Base-by-base conservation (phyloP, 2,797 vertebrate species). In the Alfaro cultratus region DNA sequence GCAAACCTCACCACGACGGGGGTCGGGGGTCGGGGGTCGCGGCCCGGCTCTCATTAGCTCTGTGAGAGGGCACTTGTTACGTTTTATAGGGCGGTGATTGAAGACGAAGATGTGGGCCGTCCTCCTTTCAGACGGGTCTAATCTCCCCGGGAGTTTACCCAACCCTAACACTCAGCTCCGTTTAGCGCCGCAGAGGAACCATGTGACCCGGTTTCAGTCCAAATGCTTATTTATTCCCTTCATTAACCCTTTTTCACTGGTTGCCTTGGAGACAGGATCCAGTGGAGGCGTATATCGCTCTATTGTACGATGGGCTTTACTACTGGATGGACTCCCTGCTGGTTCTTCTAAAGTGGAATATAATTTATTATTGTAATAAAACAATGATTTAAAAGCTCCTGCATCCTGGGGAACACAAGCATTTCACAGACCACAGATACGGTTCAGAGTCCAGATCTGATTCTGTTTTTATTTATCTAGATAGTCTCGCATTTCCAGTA, bases 151-250 rank as follows among this genome's bases (percentile, higher is more conserved):
- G 80, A 92, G 93, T 95, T 94, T 95, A 95, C 88, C 77, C 93
- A 86, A 95, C 94, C 94, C 85, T 91, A 85, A 94, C 95, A 95
- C 95, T 94, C 91, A 90, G 86, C 80, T 91, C 82, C 70, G 85
- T 85, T 92, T 87, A 90, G 87, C 75, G 84, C 86, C 57, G 16
- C 68, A 34, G 83, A 84, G 73, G 70, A 64, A 75, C 80, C 49
- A 82, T 34, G 1, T 15, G 89, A 93, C 92, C 84, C 62, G 67
- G 75, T 68, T 34, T 34, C n/a, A 64, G 75, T 31, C 29, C 41
- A 77, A 49, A 23, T 18, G 11, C 78, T 80, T 41, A 64, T 83
- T 80, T 70, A 51, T 86, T 81, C 75, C 75, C 74, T 82, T 78
- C 67, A 76, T 90, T 90, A 88, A 88, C 85, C 80, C 85, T 77